Percentiles rank a stretch among this genome's conserved stretches.
These are phyloP conservation scores for Tiliqua scincoides DNA, from an alignment of 2,113 vertebrate species.

Conservation along the genomic window DNA sequence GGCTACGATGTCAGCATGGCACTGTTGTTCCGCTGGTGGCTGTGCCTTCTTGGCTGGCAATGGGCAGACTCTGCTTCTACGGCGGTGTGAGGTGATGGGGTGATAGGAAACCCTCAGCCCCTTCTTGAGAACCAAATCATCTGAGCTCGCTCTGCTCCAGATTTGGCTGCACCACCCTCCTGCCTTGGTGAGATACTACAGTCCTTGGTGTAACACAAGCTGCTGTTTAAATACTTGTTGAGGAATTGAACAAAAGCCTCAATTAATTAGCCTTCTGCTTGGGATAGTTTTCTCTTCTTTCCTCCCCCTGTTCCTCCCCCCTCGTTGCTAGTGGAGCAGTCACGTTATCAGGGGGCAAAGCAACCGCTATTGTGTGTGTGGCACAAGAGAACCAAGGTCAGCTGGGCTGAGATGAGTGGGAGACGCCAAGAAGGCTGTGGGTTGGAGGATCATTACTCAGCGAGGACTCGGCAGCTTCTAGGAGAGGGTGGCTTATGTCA, in stretches of 20 bases:
- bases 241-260: constrained; percentile 44
- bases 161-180: not conserved
- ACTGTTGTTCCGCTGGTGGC: no score
- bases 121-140: not conserved
- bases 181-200: not conserved
- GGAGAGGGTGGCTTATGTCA: not conserved
- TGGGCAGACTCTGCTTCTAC: no score
- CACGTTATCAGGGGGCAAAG: not conserved
- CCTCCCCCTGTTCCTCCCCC: no score
- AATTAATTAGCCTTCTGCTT: constrained; percentile 42
- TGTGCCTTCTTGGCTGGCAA: not conserved
- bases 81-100: not conserved
- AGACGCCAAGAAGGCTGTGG: not conserved
- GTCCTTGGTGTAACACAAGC: not conserved
- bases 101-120: not conserved
- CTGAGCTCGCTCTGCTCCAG: accelerated
- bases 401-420: not conserved
- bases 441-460: not conserved
- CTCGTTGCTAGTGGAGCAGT: not conserved
- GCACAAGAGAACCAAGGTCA: not conserved
- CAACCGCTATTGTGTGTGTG: not conserved
- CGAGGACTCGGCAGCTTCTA: not conserved
- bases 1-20: accelerated
- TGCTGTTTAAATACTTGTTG: constrained; percentile 33
- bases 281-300: not conserved